Evolutionary conservation across 2,113 vertebrate species (phyloP), one percentile per base, ranked within the genome.

Genomic region (Takifugu flavidus): DNA sequence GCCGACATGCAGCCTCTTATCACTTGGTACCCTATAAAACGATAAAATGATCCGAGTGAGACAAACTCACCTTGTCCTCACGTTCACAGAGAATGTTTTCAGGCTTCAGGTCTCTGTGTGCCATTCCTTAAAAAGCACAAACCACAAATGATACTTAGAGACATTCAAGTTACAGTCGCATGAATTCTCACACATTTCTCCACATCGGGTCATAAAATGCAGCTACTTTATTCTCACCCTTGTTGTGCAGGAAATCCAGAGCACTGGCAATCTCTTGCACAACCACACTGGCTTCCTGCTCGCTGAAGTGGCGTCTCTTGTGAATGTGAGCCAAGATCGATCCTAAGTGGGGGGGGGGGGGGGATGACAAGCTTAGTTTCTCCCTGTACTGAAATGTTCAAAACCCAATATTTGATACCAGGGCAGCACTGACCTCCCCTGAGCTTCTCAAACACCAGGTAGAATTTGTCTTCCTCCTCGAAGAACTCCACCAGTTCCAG

Each of bases 361-460:
- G 53, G 15, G 20, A 12, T 25, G 25, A 63, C n/a, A 15, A 59
- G 1, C 53, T 75, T 26, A 60, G 62, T 39, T 39, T 39, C 1
- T 10, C 11, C 8, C 5, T 39, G 34, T 39, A 10, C 34, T 10
- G 34, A 10, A 11, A 39, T 10, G 8, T 39, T 11, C 11, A 10
- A 39, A 39, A 8, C 34, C 2, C 34, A 2, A 39, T 6, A 6
- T 39, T 6, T 47, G 45, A 29, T 47, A 10, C 5, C 3, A 28
- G 10, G 58, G 60, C 28, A 54, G 28, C 28, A 75, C 91, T 15
- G 53, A 95, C 97, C 97, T 80, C 97, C 97, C 70, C 94, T 87
- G 80, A 98, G 95, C 92, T 98, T 99, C 79, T 99, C 96, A 77
- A 99, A 98, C 83, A 98, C 96, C 82, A 99, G 89, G 86, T 97